Percentiles rank a stretch among this genome's conserved stretches.
Evolutionary conservation across 1,140 invertebrate species (phyloP).

Genomic region (Magallana gigas): DNA sequence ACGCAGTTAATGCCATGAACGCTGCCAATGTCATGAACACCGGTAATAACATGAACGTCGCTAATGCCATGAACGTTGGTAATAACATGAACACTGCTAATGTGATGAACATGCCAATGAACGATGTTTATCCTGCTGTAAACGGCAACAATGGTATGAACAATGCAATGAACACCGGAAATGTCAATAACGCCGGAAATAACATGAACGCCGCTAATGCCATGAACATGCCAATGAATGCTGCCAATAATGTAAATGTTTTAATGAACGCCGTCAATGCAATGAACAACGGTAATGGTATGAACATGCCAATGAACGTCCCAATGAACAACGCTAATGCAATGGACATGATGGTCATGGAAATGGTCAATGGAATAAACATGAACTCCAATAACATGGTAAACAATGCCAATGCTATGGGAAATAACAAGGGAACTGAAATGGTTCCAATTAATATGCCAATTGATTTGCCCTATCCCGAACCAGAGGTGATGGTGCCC

Average conservation of each 20-base stretch:
- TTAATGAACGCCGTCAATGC: not conserved
- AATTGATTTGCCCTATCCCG: not conserved
- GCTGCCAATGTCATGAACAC: not conserved
- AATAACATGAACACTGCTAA: not conserved
- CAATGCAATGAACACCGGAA: not conserved
- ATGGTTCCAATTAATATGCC: not conserved
- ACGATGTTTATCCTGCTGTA: no score
- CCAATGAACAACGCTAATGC: not conserved
- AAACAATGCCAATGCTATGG: not conserved
- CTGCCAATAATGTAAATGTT: no score
- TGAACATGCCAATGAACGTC: not conserved
- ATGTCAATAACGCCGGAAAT: not conserved
- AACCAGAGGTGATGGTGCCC: not conserved
- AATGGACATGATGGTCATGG: not conserved
- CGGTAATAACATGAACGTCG: not conserved
- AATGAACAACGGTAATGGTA: not conserved
- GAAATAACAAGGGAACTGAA: not conserved
- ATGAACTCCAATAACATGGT: not conserved
- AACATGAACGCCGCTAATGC: not conserved
- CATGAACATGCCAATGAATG: no score
- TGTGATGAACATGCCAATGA: no score
- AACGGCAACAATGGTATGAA: no score
- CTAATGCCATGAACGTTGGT: not conserved
- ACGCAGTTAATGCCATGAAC: not conserved
- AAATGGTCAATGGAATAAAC: not conserved